Percentiles rank a stretch among this genome's conserved stretches.
Conservation (phyloP, 2,888 invertebrate species). For the Hanleya hanleyi region DNA sequence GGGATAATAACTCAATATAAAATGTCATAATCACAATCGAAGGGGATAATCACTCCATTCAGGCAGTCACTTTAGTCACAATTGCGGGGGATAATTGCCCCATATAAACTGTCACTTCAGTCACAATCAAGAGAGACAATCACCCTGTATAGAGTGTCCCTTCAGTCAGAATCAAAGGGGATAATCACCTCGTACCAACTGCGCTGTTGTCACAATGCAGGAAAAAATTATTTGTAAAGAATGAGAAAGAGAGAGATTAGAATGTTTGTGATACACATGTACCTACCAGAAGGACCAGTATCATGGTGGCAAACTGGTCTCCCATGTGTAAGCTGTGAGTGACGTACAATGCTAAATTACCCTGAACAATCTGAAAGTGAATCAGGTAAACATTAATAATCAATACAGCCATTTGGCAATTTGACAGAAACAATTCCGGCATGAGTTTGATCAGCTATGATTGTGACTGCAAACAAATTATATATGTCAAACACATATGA, state of each 20-base stretch:
- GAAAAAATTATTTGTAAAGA: too few species aligned
- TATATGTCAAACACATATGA: not conserved
- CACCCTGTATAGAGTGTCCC: too few species aligned
- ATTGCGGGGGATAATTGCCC: too few species aligned
- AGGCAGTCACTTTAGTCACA: too few species aligned
- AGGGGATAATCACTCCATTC: too few species aligned
- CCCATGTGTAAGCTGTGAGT: slow-evolving; percentile 60
- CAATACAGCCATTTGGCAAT: not conserved
- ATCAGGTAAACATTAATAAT: not conserved
- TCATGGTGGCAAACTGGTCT: slow-evolving; percentile 54
- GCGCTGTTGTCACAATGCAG: too few species aligned
- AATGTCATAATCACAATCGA: too few species aligned
- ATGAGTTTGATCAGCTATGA: not conserved
- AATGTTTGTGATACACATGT: not conserved
- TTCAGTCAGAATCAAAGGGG: too few species aligned
- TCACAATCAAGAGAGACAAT: too few species aligned
- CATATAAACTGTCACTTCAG: too few species aligned
- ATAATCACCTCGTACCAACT: too few species aligned
- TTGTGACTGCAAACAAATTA: not conserved
- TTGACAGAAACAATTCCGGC: not conserved
- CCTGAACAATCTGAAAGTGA: slow-evolving; percentile 61
- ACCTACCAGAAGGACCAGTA: slow-evolving; percentile 60
- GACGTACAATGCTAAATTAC: slow-evolving; percentile 62
- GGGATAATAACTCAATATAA: too few species aligned
- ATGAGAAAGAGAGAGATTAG: not conserved